Base-by-base conservation (phyloP, 2,113 vertebrate species). In the Crotalus helleri region DNA sequence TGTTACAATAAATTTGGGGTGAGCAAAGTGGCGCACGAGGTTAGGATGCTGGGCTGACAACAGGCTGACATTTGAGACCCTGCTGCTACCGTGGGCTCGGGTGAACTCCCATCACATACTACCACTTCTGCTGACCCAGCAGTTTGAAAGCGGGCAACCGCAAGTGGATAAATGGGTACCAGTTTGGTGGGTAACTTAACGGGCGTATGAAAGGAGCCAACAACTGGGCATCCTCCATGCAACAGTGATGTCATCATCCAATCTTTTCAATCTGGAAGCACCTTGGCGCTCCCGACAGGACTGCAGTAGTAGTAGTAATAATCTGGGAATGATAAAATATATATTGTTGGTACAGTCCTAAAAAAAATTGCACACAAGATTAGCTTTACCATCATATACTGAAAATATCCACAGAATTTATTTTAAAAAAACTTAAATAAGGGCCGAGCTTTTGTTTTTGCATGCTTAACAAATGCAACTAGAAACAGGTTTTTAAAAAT, bases 401-500 rank as follows among this genome's bases (percentile, higher is more conserved):
- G 17, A 49, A n/a, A 93, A 51, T 4, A 53, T 23, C 23, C 3
- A 19, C 55, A 33, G 2, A 33, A 90, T 87, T 54, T 53, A 29
- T 55, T 85, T 86, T 61, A 64, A 51, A 24, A 24, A 54, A 23
- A 3, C 21, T 93, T 59, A 85, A 55, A 87, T 21, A 2, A 59
- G 55, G 39, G 33, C 33, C 10, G 17, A 44, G 57, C 11, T 3
- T 53, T 51, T 39, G 33, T 39, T 81, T 81, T 85, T 90, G 2
- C 13, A 85, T 64, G 9, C 55, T 93, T 87, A 87, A 93, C 23
- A 93, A 93, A 92, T 39, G 19, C 49, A 93, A 97, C 95, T 95
- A 97, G 97, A 51, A 97, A 98, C 97, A 97, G 96, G 93, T 97
- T 95, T 96, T 98, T 97, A 97, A 98, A 98, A 98, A 98, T 98